Evolutionary conservation across 2,797 vertebrate species (phyloP).

Genomic region (Propithecus deckenii): DNA sequence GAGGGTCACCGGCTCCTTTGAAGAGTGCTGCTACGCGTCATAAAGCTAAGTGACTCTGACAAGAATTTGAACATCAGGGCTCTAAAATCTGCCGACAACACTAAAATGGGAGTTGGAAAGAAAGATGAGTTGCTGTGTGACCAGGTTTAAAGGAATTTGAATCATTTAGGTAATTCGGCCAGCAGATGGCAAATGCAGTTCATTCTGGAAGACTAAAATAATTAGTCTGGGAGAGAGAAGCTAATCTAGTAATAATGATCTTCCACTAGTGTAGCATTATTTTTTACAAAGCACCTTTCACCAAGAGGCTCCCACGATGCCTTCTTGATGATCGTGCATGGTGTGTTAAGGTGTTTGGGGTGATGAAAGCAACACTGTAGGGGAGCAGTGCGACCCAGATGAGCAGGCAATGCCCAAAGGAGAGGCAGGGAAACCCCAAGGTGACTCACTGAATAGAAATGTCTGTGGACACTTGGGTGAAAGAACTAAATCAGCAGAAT

Average conservation of each 20-base stretch:
- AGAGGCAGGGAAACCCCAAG: neutral
- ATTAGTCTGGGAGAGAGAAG: neutral
- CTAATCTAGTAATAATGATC: neutral
- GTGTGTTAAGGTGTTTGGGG: neutral
- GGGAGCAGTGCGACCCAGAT: rapidly evolving
- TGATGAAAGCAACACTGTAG: rapidly evolving
- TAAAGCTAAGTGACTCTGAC: neutral
- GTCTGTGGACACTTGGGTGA: neutral
- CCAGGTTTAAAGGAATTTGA: neutral
- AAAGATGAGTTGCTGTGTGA: neutral
- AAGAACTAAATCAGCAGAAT: neutral
- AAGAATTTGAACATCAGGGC: neutral
- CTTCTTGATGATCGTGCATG: rapidly evolving
- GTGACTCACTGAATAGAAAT: neutral
- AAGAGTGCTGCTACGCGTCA: rapidly evolving
- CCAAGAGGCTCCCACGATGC: neutral
- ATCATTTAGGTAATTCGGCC: slow-evolving; percentile 12
- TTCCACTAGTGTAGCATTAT: neutral
- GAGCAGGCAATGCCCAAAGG: neutral
- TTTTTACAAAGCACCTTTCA: neutral
- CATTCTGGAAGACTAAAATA: neutral
- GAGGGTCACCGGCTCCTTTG: neutral
- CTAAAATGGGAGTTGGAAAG: neutral
- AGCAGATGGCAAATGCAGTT: slow-evolving; percentile 52
- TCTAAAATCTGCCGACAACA: neutral